Percentiles rank a stretch among this genome's conserved stretches.
These are phyloP conservation scores for Gavia stellata DNA, from an alignment of 2,113 vertebrate species.

Conservation along the genomic window DNA sequence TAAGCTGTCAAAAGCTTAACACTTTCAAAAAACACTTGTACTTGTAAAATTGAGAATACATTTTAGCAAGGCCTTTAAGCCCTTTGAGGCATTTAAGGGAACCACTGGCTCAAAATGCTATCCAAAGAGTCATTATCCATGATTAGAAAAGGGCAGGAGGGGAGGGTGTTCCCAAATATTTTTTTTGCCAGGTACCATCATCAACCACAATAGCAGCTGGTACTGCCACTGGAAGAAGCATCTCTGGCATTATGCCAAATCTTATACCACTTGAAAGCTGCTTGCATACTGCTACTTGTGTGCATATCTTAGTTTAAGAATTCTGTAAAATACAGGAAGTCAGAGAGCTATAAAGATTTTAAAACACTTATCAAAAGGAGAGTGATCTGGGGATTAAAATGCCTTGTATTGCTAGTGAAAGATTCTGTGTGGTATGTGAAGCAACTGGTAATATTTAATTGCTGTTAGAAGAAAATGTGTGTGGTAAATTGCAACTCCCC, in stretches of 20 bases:
- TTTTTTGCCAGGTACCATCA: background rate
- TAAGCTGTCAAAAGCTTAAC: background rate
- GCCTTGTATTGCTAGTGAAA: background rate
- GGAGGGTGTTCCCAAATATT: background rate
- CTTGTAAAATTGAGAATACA: background rate
- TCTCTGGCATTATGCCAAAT: background rate
- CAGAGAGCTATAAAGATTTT: background rate
- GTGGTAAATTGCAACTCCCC: background rate
- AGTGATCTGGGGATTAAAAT: constrained; percentile 12
- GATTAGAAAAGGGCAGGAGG: background rate
- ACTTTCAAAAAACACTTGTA: background rate
- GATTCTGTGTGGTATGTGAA: background rate
- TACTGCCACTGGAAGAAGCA: background rate
- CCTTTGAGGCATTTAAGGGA: background rate
- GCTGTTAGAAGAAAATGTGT: background rate
- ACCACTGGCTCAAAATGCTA: background rate
- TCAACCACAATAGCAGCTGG: background rate
- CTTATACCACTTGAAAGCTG: background rate
- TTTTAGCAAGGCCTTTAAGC: background rate
- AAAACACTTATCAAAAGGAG: background rate
- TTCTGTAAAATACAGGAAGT: background rate
- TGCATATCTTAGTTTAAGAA: background rate
- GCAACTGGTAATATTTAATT: background rate
- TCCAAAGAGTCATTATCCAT: background rate
- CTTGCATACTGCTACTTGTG: background rate